Base-by-base conservation (phyloP, 2,888 invertebrate species). In the Clostera curtula region DNA sequence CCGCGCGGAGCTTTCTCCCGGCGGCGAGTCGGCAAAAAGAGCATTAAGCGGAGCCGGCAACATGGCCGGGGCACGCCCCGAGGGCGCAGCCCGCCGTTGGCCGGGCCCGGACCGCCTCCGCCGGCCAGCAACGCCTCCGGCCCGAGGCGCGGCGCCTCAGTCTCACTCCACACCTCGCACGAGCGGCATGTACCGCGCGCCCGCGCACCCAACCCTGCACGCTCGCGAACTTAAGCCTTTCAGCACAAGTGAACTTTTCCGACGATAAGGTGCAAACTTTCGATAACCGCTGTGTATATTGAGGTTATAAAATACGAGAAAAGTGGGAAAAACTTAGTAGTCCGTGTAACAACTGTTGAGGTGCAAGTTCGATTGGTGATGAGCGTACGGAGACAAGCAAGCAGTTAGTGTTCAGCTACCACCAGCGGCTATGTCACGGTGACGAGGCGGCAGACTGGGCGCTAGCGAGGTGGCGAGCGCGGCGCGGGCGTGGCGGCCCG, bases 1-100 rank as follows among this genome's bases (percentile, higher is more conserved):
- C 82, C 77, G 73, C 71, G 71, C 68, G 63, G 75, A 79, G 80
- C 82, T 82, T 80, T 82, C 80, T 75, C 79, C 66, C 66, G 66
- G 70, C 66, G 70, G 68, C 69, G 62, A 63, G 60, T 64, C 59
- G 70, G 75, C 71, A 77, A 82, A 82, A 82, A 80, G 77, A 79
- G 72, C 75, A 79, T 75, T 76, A 79, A 67, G 63, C 60, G 52
- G 48, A 47, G 47, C 56, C 54, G 57, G 68, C 68, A 75, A 70
- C 72, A 74, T 74, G 76, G 76, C 72, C 62, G 70, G 69, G 75
- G 64, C 75, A 68, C 76, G 75, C 73, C 76, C 70, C 65, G 53
- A 54, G 53, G 8, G 39, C 42, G 40, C 39, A 45, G 48, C 51
- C 53, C 47, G 42, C 47, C 57, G 53, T 55, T 50, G 57, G 53